Evolutionary conservation across 2,797 vertebrate genomes (phyloP).

Genomic region (Lateolabrax maculatus): DNA sequence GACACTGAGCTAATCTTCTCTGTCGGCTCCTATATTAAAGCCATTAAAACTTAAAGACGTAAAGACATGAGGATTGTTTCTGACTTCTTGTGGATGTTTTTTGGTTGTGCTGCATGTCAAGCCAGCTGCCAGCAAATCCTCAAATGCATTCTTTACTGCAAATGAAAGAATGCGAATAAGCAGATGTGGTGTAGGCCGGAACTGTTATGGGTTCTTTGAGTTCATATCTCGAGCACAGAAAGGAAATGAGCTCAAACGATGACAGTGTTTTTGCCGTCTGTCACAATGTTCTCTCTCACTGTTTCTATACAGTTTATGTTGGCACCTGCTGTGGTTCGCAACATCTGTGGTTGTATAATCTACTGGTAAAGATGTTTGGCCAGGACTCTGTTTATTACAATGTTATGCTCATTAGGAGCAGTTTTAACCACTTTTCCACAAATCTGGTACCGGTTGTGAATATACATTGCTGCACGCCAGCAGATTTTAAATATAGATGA

Average conservation of each 20-base stretch:
- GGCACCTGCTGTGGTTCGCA: constrained; percentile 26
- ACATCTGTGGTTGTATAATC: constrained; percentile 63
- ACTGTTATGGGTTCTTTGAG: background rate
- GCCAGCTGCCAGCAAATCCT: background rate
- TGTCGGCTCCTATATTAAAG: constrained; percentile 17
- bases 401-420: constrained; percentile 37
- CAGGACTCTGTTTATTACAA: constrained; percentile 33
- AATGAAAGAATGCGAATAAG: constrained; percentile 39
- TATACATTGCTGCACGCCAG: constrained; percentile 15
- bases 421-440: constrained; percentile 27
- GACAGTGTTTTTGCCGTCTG: constrained; percentile 37
- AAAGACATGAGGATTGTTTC: background rate
- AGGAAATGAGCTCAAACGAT: constrained; percentile 51
- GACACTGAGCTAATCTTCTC: constrained; percentile 1
- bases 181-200: constrained; percentile 48
- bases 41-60: constrained; percentile 1
- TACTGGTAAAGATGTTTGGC: constrained; percentile 41
- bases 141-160: constrained; percentile 19
- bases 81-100: constrained; percentile 19
- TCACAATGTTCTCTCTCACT: constrained; percentile 32
- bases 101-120: constrained; percentile 29
- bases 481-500: constrained; percentile 11
- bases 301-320: constrained; percentile 66
- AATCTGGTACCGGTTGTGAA: constrained; percentile 10
- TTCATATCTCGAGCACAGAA: constrained; percentile 43